Base-by-base conservation (phyloP, 92 coral and sea anemone species). In the Epizoanthus fatuus region DNA sequence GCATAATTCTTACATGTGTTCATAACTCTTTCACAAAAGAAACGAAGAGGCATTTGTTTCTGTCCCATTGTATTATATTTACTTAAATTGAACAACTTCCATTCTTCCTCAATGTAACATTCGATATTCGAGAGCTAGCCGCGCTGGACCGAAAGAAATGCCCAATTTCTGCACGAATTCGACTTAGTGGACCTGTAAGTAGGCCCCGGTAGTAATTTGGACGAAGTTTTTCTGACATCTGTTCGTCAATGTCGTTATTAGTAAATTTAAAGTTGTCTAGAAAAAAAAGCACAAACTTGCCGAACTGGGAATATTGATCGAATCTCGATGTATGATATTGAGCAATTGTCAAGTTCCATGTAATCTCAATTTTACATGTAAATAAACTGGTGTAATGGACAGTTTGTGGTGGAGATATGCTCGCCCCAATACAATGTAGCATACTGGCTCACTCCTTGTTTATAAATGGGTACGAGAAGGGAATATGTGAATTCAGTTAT, bases 301-400 rank as follows among this genome's bases (percentile, higher is more conserved):
- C 71, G 57, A 77, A 77, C 32, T 57, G 44, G 63, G 69, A 76
- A 58, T n/a, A 19, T 29, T 60, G 82, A 77, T 77, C 25, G 56
- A 44, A 39, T 58, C 63, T 77, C 82, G 63, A n/a, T 95, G 95
- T 95, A 91, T 74, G 81, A 81, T 92, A 95, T 88, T 76, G 93
- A 84, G 86, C 85, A 84, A 92, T 47, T 88, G 58, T 62, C 66
- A 53, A 74, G 63, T 92, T 40, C 81, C 75, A 68, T 95, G 98
- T 95, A 92, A 88, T 87, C 93, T 90, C 92, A 88, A 81, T 89
- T 90, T 90, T 83, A 90, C 84, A 95, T 95, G 98, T 95, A 95
- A 95, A 95, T 95, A 95, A 95, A 95, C 98, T 86, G 93, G 89
- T 86, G 75, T 62, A 59, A 77, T 77, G 51, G 82, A 77, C 62